Evolutionary conservation across 2,113 vertebrate species (phyloP).

Genomic region (Percina caprodes): DNA sequence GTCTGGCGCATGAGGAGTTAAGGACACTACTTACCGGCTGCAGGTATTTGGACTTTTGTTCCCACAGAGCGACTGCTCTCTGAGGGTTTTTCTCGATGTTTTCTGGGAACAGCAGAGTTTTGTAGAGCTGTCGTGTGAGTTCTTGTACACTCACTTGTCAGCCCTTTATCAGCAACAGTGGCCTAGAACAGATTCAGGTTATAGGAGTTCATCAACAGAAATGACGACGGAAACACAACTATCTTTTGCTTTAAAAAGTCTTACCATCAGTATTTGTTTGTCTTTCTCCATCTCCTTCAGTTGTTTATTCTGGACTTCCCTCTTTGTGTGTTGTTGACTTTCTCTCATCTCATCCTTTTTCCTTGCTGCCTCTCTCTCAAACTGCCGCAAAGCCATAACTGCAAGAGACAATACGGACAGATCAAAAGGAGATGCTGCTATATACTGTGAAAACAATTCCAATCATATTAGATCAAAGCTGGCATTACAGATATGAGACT

Average conservation of each 20-base stretch:
- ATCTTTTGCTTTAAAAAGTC: slow-evolving; percentile 14
- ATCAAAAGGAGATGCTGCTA: slow-evolving; percentile 51
- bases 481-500: slow-evolving; percentile 52
- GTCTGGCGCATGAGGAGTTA: not conserved
- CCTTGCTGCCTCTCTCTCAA: slow-evolving; percentile 74
- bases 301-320: slow-evolving; percentile 63
- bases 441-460: slow-evolving; percentile 59
- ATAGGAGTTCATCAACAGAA: slow-evolving; percentile 5
- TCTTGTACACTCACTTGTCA: slow-evolving; percentile 56
- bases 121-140: slow-evolving; percentile 43
- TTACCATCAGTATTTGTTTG: slow-evolving; percentile 67
- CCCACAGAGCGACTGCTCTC: slow-evolving; percentile 25
- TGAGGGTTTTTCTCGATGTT: slow-evolving; percentile 37
- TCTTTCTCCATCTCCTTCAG: slow-evolving; percentile 67
- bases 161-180: slow-evolving; percentile 55
- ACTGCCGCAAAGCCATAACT: slow-evolving; percentile 83
- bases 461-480: slow-evolving; percentile 54
- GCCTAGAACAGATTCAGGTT: slow-evolving; percentile 68
- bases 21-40: slow-evolving; percentile 56
- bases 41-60: slow-evolving; percentile 26
- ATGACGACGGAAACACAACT: slow-evolving; percentile 1
- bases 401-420: slow-evolving; percentile 45
- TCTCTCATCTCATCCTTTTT: slow-evolving; percentile 68
- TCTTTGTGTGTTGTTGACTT: slow-evolving; percentile 51
- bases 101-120: slow-evolving; percentile 30